phyloP scores from a whole-genome alignment of 2,113 vertebrate genomes.

The Talpa occidentalis region DNA sequence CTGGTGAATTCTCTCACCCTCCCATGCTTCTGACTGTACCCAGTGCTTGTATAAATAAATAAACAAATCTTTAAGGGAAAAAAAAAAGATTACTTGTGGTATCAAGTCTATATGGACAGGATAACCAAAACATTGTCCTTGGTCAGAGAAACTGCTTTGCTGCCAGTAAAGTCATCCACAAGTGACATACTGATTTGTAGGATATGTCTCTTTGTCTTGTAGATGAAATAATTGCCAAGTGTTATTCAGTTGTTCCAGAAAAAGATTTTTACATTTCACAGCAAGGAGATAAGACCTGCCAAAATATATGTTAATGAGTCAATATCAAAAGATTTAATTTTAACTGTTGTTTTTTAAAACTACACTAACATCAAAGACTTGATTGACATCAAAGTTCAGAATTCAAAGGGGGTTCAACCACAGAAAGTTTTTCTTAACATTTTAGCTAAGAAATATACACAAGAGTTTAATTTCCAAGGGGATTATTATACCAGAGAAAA shows the following conservation, averaged over 20 bases:
- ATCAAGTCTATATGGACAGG: not conserved
- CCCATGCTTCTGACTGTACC: too few species aligned
- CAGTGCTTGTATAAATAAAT: too few species aligned
- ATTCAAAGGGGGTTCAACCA: constrained; percentile 71
- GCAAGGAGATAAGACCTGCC: not conserved
- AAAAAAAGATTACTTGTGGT: not conserved
- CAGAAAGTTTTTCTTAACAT: constrained; percentile 67
- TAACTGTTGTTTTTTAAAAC: constrained; percentile 2
- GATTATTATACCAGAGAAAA: constrained; percentile 81
- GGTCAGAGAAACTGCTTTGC: not conserved
- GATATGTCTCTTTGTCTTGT: not conserved
- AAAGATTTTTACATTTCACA: constrained; percentile 6
- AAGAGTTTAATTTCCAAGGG: constrained; percentile 82
- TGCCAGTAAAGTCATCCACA: not conserved
- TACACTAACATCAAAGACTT: not conserved
- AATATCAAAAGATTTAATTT: constrained; percentile 20
- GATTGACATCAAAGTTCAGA: constrained; percentile 54
- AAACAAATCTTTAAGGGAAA: too few species aligned
- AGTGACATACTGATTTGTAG: constrained; percentile 13
- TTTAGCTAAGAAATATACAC: constrained; percentile 71
- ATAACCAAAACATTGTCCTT: constrained; percentile 14
- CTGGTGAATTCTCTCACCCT: too few species aligned
- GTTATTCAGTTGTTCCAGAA: not conserved
- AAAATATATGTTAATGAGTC: not conserved
- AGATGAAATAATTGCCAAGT: constrained; percentile 2